Percentiles rank a stretch among this genome's conserved stretches.
phyloP scores from a whole-genome alignment of 1,140 invertebrate species.

The Trinorchestia longiramus region DNA sequence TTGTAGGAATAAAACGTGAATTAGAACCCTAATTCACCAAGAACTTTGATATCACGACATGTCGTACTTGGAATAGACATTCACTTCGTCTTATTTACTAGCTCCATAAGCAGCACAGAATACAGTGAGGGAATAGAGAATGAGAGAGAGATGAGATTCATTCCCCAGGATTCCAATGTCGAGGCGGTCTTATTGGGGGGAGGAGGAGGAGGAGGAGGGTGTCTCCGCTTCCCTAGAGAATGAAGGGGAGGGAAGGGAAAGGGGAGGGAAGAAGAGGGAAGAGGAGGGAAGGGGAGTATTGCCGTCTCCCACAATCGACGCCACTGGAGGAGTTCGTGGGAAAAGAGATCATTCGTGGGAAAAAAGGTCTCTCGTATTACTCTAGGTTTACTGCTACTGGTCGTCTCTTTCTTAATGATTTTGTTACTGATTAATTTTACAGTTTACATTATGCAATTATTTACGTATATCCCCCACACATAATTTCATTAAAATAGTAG shows the following conservation, averaged over 20 bases:
- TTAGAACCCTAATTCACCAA: neutral
- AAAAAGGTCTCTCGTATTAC: neutral
- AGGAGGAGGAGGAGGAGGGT: neutral
- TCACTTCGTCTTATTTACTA: neutral
- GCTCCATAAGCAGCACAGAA: neutral
- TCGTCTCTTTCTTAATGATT: neutral
- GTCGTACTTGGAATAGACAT: neutral
- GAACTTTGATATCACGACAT: neutral
- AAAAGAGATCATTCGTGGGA: neutral
- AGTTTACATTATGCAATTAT: neutral
- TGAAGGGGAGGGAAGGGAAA: neutral
- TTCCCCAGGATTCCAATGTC: neutral
- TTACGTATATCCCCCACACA: neutral
- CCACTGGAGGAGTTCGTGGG: neutral
- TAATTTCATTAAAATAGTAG: neutral
- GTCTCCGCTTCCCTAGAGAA: neutral
- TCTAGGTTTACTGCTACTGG: neutral
- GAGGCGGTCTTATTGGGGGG: neutral
- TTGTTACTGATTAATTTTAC: neutral
- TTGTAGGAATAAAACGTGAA: neutral
- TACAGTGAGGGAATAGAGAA: neutral
- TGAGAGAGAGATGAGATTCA: neutral
- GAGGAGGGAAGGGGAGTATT: neutral
- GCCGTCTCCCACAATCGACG: neutral
- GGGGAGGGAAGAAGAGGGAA: neutral